Percentiles rank a stretch among this genome's conserved stretches.
phyloP scores from a whole-genome alignment of 2,888 invertebrate species.

The Caenorhabditis angaria region DNA sequence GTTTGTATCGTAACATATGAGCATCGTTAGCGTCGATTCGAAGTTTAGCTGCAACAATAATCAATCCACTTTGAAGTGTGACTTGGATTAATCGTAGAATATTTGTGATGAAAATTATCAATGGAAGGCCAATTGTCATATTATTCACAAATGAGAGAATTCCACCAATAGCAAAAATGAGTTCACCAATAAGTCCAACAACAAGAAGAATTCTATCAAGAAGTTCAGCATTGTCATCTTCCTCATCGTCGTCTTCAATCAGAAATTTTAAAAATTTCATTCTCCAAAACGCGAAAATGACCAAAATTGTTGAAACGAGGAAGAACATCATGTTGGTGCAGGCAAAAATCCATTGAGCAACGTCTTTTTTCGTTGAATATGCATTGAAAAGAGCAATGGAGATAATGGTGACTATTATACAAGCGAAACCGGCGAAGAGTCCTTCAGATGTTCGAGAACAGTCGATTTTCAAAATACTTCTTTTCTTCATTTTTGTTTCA shows the following conservation, averaged over 20 bases:
- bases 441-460: conserved; percentile 61
- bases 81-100: conserved; percentile 54
- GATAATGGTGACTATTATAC: conserved; percentile 51
- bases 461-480: conserved; percentile 58
- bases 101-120: conserved; percentile 52
- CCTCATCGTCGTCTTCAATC: conserved; percentile 48
- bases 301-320: conserved; percentile 47
- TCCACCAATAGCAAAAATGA: conserved; percentile 55
- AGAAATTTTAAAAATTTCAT: conserved; percentile 54
- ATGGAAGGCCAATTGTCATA: conserved; percentile 37
- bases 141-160: conserved; percentile 57
- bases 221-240: conserved; percentile 59
- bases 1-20: conserved; percentile 56
- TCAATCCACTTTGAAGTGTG: conserved; percentile 53
- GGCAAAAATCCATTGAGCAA: conserved; percentile 58
- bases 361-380: conserved; percentile 44
- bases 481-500: conserved; percentile 40
- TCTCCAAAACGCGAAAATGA: conserved; percentile 52
- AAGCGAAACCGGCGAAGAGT: conserved; percentile 52
- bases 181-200: conserved; percentile 57
- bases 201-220: conserved; percentile 57
- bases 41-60: conserved; percentile 49
- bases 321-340: conserved; percentile 57
- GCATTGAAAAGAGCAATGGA: conserved; percentile 58
- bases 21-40: conserved; percentile 42